Percentiles rank a stretch among this genome's conserved stretches.
phyloP scores from a whole-genome alignment of 1,140 invertebrate species.

The Chymomyza costata region DNA sequence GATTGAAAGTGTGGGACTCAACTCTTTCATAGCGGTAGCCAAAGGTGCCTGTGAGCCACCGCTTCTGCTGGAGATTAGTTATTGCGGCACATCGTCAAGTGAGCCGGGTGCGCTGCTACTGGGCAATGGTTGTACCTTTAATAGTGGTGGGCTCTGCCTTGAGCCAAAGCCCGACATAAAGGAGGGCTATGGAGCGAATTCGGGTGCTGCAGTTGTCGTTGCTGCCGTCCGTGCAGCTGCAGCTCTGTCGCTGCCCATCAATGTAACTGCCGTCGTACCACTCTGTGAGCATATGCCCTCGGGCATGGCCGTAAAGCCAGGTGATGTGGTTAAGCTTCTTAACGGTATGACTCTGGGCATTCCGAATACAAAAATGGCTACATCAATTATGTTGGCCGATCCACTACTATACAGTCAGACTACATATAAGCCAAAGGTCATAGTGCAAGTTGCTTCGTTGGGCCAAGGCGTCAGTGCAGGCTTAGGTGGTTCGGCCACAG shows the following conservation, averaged over 20 bases:
- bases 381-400: conserved; percentile 91
- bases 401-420: conserved; percentile 86
- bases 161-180: conserved; percentile 86
- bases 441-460: conserved; percentile 88
- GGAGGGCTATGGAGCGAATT: conserved; percentile 92
- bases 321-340: conserved; percentile 88
- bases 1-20: conserved; percentile 58
- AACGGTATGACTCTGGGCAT: conserved; percentile 89
- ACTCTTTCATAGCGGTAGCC: conserved; percentile 85
- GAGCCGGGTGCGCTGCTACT: conserved; percentile 60
- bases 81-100: conserved; percentile 60
- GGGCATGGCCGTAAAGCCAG: conserved; percentile 89
- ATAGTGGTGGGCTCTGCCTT: conserved; percentile 87
- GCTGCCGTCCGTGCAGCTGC: conserved; percentile 60
- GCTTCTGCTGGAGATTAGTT: conserved; percentile 52
- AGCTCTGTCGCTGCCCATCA: conserved; percentile 54
- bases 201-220: conserved; percentile 60
- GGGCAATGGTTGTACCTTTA: conserved; percentile 64
- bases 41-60: conserved; percentile 84
- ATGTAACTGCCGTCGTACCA: conserved; percentile 70
- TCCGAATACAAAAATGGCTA: conserved; percentile 94
- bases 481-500: conserved; percentile 85
- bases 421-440: conserved; percentile 79
- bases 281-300: conserved; percentile 92
- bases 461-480: conserved; percentile 75